These are phyloP conservation scores for Peromyscus polionotus DNA, from an alignment of 2,113 vertebrate species.

Conservation along the genomic window DNA sequence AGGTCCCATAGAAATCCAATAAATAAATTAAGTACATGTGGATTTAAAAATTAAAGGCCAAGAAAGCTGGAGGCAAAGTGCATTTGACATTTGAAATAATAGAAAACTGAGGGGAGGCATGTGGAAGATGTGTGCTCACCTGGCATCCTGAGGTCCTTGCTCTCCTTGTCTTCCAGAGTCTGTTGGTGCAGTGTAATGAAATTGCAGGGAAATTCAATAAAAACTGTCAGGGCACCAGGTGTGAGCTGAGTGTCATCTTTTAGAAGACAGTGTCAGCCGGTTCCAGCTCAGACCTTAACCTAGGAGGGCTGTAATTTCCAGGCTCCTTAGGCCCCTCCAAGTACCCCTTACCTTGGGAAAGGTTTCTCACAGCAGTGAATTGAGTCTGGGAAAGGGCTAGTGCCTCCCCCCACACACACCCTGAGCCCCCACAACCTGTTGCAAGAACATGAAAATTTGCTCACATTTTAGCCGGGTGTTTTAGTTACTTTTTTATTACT, in stretches of 20 bases:
- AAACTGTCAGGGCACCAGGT: neutral
- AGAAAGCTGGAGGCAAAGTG: constrained; percentile 78
- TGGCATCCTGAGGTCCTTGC: neutral
- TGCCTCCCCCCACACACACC: neutral
- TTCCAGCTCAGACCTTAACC: neutral
- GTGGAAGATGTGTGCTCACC: constrained; percentile 39
- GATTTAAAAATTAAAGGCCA: constrained; percentile 77
- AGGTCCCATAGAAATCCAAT: constrained; percentile 78
- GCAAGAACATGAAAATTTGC: neutral
- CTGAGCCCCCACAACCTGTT: neutral
- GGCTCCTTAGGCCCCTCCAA: neutral
- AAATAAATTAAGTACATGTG: constrained; percentile 80
- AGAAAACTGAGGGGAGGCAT: constrained; percentile 51
- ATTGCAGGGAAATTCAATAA: constrained; percentile 46
- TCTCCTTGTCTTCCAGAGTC: neutral
- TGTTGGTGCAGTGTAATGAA: neutral
- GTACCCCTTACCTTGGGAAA: neutral
- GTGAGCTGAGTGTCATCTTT: constrained; percentile 46
- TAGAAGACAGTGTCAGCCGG: neutral
- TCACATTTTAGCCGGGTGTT: neutral
- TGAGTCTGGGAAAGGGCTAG: neutral
- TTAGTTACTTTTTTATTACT: neutral
- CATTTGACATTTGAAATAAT: constrained; percentile 82
- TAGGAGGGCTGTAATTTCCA: neutral
- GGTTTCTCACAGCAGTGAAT: neutral